Conservation (phyloP, 1,140 invertebrate species). For the Xylocopa sonorina region DNA sequence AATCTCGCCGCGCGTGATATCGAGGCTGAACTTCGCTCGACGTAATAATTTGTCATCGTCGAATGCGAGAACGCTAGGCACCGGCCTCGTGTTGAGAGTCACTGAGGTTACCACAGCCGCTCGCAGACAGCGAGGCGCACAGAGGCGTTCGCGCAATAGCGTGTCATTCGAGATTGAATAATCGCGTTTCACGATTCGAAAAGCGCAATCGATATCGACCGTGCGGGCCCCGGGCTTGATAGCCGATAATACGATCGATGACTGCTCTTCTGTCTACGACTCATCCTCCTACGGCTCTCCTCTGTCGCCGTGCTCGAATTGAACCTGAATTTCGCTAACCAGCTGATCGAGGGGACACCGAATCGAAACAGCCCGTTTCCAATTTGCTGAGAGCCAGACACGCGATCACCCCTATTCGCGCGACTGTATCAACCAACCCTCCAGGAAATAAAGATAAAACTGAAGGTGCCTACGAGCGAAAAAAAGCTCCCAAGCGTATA, state of each 20-base stretch:
- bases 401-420: background rate
- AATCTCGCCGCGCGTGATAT: background rate
- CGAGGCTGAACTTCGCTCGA: background rate
- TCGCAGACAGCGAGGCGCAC: constrained; percentile 61
- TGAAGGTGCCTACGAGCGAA: constrained; percentile 4
- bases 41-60: background rate
- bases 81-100: constrained; percentile 47
- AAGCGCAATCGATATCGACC: constrained; percentile 44
- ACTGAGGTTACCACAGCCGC: constrained; percentile 40
- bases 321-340: background rate
- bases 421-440: background rate
- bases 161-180: constrained; percentile 65
- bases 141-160: constrained; percentile 52
- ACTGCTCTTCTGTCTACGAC: background rate
- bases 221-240: constrained; percentile 10
- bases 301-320: background rate
- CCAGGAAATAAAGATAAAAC: background rate
- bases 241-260: constrained; percentile 36
- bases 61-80: no score
- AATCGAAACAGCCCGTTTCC: background rate
- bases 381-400: background rate
- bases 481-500: constrained; percentile 10
- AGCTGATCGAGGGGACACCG: background rate
- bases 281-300: background rate
- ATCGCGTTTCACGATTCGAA: constrained; percentile 57